Percentiles rank a stretch among this genome's conserved stretches.
Evolutionary conservation across 2,797 vertebrate genomes (phyloP).

Genomic region (Tarsius wallacei): DNA sequence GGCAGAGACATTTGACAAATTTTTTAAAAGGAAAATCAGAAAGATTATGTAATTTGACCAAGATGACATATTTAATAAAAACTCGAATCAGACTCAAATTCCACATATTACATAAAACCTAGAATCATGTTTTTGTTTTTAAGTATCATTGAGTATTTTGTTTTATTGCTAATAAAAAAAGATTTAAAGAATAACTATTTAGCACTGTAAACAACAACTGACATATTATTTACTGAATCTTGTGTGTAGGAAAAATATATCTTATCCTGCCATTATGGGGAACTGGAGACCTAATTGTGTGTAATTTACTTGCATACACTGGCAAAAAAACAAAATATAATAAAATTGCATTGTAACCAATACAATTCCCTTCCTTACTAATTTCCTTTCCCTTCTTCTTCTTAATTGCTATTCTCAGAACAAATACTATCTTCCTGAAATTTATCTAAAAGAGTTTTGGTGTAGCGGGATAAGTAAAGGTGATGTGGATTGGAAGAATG

Average conservation of each 20-base stretch:
- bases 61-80: not conserved
- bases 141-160: not conserved
- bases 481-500: not conserved
- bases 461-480: not conserved
- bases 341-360: not conserved
- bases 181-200: conserved; percentile 38
- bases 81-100: not conserved
- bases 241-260: not conserved
- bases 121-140: not conserved
- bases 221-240: not conserved
- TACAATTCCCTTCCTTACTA: not conserved
- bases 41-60: not conserved
- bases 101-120: not conserved
- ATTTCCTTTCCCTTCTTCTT: conserved; percentile 51
- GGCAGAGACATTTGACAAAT: not conserved
- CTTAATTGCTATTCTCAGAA: conserved; percentile 4
- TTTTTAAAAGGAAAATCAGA: not conserved
- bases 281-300: not conserved
- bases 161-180: conserved; percentile 29
- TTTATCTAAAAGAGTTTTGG: not conserved
- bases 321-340: not conserved
- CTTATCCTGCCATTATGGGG: not conserved
- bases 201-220: not conserved
- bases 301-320: not conserved
- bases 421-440: not conserved